A percentile compares a stretch with the other conserved stretches of the same genome.
Conservation (phyloP, 2,113 vertebrate species). For the Oenanthe oenanthe region DNA sequence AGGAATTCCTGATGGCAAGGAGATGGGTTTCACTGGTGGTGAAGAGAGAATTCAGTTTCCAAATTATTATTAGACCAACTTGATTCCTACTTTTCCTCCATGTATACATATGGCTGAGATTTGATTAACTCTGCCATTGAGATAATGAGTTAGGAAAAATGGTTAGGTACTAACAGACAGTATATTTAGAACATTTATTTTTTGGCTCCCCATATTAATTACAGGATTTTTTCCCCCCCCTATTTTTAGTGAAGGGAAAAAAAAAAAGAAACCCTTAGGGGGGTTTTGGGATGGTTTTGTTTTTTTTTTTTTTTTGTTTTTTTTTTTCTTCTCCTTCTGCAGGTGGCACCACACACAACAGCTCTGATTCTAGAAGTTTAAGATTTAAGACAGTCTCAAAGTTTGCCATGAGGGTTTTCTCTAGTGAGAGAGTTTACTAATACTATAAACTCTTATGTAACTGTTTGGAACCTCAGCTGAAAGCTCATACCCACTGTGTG, state of each 20-base stretch:
- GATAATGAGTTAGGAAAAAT: background rate
- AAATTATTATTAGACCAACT: background rate
- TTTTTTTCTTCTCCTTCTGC: background rate
- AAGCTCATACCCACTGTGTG: background rate
- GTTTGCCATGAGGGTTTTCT: background rate
- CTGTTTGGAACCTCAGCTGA: background rate
- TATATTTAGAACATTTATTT: background rate
- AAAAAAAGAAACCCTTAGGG: background rate
- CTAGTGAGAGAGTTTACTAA: background rate
- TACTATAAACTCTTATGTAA: background rate
- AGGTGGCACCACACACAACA: background rate
- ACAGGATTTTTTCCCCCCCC: background rate
- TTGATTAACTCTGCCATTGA: background rate
- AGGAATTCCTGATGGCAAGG: background rate
- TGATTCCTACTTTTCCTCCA: background rate
- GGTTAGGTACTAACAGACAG: background rate
- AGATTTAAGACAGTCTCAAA: background rate
- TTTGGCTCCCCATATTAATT: background rate
- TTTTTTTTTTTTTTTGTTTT: background rate
- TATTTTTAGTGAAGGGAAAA: background rate
- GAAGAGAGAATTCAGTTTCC: background rate
- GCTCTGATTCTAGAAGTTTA: background rate
- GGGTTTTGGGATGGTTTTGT: background rate
- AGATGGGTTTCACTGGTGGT: background rate
- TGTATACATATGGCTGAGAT: background rate